Conservation (phyloP, 1,140 invertebrate genomes). For the Anastrepha obliqua region DNA sequence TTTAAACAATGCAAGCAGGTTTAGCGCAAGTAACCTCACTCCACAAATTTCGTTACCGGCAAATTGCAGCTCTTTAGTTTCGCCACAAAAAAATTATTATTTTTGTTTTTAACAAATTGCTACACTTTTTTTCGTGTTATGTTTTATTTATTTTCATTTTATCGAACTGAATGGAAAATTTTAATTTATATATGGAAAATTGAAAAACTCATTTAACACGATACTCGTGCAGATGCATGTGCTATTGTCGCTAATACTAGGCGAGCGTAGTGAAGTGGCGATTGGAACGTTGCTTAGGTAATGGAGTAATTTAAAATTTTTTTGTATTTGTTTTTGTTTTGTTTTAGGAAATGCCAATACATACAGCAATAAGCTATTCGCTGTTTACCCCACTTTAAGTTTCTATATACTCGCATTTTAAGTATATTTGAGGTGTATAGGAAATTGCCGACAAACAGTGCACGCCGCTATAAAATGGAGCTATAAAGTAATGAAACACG, state of each 20-base stretch:
- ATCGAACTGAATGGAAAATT: not conserved
- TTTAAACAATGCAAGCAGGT: too few relatives aligned
- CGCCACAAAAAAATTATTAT: not conserved
- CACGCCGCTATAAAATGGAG: too few relatives aligned
- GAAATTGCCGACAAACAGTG: too few relatives aligned
- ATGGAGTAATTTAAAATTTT: not conserved
- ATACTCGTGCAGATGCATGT: slow-evolving; percentile 3
- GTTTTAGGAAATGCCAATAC: not conserved
- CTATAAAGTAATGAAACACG: too few relatives aligned
- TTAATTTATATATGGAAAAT: not conserved
- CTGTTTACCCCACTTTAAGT: too few relatives aligned
- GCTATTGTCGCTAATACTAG: not conserved
- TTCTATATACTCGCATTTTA: too few relatives aligned
- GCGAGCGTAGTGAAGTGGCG: not conserved
- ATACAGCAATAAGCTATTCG: not conserved
- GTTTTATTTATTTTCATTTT: not conserved
- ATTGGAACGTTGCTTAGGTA: not conserved
- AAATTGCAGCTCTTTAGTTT: not conserved
- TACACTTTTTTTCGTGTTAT: not conserved
- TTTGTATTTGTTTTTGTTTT: not conserved
- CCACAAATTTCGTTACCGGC: not conserved
- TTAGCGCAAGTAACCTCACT: too few relatives aligned
- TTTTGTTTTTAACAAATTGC: not conserved
- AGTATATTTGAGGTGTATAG: too few relatives aligned
- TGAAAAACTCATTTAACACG: not conserved